A percentile compares a stretch with the other conserved stretches of the same genome.
Conservation (phyloP, 2,797 vertebrate species). For the Xiphophorus birchmanni region DNA sequence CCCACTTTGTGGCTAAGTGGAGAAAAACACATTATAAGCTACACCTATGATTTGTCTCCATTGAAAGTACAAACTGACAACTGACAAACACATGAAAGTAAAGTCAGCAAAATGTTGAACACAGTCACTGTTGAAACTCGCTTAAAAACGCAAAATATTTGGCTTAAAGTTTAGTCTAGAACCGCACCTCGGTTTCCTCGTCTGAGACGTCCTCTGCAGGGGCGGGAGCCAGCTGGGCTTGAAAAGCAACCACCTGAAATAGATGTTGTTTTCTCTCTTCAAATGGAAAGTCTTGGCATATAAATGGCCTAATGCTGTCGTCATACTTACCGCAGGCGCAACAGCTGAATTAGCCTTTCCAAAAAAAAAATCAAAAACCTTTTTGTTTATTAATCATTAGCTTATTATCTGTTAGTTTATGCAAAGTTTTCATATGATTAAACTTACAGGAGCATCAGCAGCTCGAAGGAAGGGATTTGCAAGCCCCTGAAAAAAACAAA, state of each 20-base stretch:
- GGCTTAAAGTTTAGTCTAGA: neutral
- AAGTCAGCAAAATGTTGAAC: neutral
- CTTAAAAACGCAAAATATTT: neutral
- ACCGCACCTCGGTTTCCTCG: conserved; percentile 71
- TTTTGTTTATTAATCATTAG: neutral
- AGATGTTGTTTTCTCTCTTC: neutral
- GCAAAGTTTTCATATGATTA: conserved; percentile 4
- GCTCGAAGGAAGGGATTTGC: conserved; percentile 68
- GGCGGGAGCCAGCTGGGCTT: conserved; percentile 26
- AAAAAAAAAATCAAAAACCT: neutral
- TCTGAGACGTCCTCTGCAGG: conserved; percentile 66
- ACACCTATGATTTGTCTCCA: neutral
- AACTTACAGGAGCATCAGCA: conserved; percentile 62
- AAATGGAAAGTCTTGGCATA: neutral
- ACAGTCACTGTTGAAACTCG: neutral
- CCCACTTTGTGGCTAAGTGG: neutral
- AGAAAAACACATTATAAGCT: neutral
- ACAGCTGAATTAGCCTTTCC: conserved; percentile 33
- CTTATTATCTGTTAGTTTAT: neutral
- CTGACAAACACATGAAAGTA: neutral
- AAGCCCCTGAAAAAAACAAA: conserved; percentile 52
- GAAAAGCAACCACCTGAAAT: conserved; percentile 48
- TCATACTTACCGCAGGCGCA: conserved; percentile 30
- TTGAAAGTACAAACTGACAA: neutral
- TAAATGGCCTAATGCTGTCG: neutral